Evolutionary conservation across 2,888 invertebrate species (phyloP).

Genomic region (Diadegma fenestrale): DNA sequence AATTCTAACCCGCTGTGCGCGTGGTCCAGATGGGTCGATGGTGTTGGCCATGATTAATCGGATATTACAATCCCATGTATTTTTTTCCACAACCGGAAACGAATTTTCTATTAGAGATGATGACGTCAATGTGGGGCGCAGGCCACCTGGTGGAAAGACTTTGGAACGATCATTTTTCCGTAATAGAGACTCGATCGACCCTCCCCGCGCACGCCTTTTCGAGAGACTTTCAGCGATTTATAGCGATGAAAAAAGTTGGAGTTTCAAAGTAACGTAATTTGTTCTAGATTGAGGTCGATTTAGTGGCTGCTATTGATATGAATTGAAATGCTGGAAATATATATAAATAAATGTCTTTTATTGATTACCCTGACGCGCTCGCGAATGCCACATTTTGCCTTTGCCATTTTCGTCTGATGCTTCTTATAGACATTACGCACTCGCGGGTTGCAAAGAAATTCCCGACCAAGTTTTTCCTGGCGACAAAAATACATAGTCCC

Average conservation of each 20-base stretch:
- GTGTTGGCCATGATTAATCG: conserved; percentile 7
- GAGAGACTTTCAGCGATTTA: conserved; percentile 1
- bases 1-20: conserved; percentile 31
- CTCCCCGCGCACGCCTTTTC: background rate
- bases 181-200: conserved; percentile 28
- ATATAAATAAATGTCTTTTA: conserved; percentile 28
- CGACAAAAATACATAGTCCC: conserved; percentile 23
- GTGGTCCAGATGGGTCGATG: conserved; percentile 17
- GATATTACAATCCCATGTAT: conserved; percentile 20
- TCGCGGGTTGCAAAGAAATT: background rate
- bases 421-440: conserved; percentile 43
- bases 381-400: background rate
- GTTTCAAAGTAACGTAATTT: conserved; percentile 10
- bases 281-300: background rate
- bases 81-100: conserved; percentile 78
- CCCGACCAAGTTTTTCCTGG: conserved; percentile 22
- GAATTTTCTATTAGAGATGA: conserved; percentile 76
- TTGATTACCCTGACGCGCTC: conserved; percentile 8
- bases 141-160: conserved; percentile 15
- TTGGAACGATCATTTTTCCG: conserved; percentile 46
- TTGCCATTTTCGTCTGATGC: conserved; percentile 29
- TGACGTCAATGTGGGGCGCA: conserved; percentile 57
- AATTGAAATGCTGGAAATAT: conserved; percentile 17
- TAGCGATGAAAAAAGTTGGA: conserved; percentile 10
- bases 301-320: conserved; percentile 20